Evolutionary conservation across 2,113 vertebrate genomes (phyloP), one percentile per base, ranked within the genome.

Genomic region (Rallus limicola): DNA sequence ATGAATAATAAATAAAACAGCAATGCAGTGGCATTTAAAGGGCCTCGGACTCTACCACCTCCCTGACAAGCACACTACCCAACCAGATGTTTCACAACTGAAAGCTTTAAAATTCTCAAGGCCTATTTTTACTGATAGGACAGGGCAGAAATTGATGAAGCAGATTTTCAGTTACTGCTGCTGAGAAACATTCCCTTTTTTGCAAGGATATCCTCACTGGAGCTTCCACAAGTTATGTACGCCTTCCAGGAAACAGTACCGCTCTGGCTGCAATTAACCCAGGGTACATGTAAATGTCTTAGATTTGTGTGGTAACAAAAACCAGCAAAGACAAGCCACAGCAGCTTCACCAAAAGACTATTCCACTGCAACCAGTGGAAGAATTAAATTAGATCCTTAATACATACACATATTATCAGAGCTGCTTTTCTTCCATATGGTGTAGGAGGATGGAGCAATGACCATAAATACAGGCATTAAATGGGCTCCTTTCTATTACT

Each of bases 1-100:
- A 96, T 92, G 72, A 96, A 94, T 95, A 93, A 96, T 86, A 96
- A 90, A 96, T 88, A 93, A 79, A 90, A 93, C 71, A 25, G 77
- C 83, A 84, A 90, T 31, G 74, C 83, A 68, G 56, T 64, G 48
- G 79, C 64, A 92, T 96, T 96, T 93, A 90, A 88, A 93, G 58
- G 58, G 38, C 56, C 92, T 90, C 21, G 0, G 88, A 86, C 60
- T 80, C 82, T 13, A 44, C 53, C 33, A 69, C 42, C 58, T 67
- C 62, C 76, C 62, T 92, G 52, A 81, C 12, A 86, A 92, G 70
- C 52, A 90, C 53, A 13, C 48, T 78, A 38, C 48, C 28, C 58
- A 76, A 11, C 40, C 58, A 84, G 28, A 67, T 0, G 2, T 24
- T 68, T 81, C 72, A 75, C 31, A 44, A 28, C 48, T 90, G 21